Conservation (phyloP, 37 sponge, comb jelly and placozoan species). For the Tethya wilhelma region DNA sequence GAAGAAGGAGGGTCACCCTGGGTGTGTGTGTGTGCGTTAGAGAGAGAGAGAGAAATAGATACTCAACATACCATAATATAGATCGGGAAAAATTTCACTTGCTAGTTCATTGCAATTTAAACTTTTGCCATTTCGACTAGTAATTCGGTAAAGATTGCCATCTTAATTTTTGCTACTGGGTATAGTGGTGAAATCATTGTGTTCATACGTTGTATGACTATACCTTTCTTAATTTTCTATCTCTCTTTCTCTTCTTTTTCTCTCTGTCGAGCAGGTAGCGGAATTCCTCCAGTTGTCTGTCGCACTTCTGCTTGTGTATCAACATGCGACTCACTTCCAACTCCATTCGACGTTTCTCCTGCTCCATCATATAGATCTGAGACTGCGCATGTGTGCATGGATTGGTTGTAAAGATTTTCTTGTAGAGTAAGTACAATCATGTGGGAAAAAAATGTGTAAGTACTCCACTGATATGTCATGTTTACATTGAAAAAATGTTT, state of each 20-base stretch:
- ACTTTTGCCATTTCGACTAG: too few species aligned
- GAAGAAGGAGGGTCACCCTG: conserved; percentile 21
- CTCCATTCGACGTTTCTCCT: conserved; percentile 72
- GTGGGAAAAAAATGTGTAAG: background rate
- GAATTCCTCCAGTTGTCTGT: conserved; percentile 28
- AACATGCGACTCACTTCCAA: conserved; percentile 64
- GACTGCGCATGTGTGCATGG: conserved; percentile 55
- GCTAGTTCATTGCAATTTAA: too few species aligned
- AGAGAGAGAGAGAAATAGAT: background rate
- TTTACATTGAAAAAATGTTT: too few species aligned
- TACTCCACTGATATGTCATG: too few species aligned
- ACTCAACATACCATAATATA: too few species aligned
- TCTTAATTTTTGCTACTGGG: background rate
- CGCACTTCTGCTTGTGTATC: conserved; percentile 40
- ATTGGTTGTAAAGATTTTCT: background rate
- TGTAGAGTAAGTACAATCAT: background rate
- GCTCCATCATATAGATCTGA: conserved; percentile 93
- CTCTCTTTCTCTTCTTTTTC: conserved; percentile 46
- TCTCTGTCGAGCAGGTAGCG: conserved; percentile 35
- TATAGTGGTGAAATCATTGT: background rate
- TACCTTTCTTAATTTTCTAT: conserved; percentile 37
- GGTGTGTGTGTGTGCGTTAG: too few species aligned
- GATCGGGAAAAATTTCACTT: too few species aligned
- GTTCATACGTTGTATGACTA: background rate
- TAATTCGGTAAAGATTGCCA: background rate